Conservation (phyloP, 2,888 invertebrate genomes). For the Epinotia demarniana region DNA sequence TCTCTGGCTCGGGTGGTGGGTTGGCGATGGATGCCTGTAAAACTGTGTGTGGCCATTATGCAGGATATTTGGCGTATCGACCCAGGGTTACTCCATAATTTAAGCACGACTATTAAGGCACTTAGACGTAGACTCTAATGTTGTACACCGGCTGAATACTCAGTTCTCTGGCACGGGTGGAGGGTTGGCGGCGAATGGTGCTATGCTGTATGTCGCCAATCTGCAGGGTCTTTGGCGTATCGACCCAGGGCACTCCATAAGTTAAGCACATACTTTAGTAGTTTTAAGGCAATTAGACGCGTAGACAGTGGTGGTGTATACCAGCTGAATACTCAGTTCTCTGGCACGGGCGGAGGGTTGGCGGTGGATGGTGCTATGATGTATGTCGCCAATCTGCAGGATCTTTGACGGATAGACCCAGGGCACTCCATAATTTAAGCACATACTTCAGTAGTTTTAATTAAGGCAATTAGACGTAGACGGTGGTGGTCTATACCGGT, state of each 20-base stretch:
- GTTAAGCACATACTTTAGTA: no score
- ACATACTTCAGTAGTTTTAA: no score
- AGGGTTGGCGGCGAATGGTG: constrained; percentile 86
- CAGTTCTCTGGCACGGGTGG: constrained; percentile 40
- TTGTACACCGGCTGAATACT: constrained; percentile 63
- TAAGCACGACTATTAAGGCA: no score
- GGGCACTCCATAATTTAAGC: background rate
- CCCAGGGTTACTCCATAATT: no score
- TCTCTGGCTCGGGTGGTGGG: no score
- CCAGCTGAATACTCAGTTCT: background rate
- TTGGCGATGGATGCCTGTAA: no score
- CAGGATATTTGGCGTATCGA: no score
- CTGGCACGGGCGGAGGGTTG: constrained; percentile 62
- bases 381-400: constrained; percentile 61
- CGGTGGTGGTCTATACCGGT: background rate
- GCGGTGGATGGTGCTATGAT: constrained; percentile 88
- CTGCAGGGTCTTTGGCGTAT: constrained; percentile 27
- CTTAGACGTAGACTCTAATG: constrained; percentile 46
- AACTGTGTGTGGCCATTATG: no score
- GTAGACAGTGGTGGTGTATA: constrained; percentile 65
- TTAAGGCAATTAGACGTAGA: no score
- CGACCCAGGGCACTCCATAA: background rate
- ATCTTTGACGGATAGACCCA: background rate
- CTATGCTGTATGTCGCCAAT: constrained; percentile 79
- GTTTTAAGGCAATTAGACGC: no score